These are phyloP conservation scores for Automeris io DNA, from an alignment of 2,888 invertebrate genomes.

Conservation along the genomic window DNA sequence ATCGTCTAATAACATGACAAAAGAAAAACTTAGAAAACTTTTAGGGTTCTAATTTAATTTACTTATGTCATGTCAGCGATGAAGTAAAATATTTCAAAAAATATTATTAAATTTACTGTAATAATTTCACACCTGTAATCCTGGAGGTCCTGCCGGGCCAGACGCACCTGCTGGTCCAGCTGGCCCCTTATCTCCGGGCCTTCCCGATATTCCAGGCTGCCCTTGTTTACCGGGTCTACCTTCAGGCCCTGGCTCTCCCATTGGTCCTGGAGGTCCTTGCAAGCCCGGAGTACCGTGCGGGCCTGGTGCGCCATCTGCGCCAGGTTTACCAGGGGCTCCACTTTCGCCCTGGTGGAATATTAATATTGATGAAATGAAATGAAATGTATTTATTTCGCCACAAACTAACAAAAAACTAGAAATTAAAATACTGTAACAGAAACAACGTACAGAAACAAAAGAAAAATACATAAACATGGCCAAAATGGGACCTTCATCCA, in stretches of 20 bases:
- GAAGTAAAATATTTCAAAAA: neutral
- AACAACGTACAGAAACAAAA: no score
- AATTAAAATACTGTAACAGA: no score
- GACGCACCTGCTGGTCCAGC: slow-evolving; percentile 79
- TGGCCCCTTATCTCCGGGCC: slow-evolving; percentile 87
- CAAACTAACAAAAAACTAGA: no score
- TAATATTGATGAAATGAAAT: no score
- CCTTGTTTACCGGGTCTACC: slow-evolving; percentile 83
- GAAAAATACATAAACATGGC: no score
- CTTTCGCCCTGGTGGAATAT: slow-evolving; percentile 77
- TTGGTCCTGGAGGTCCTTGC: slow-evolving; percentile 80
- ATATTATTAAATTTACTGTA: neutral
- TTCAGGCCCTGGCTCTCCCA: slow-evolving; percentile 77
- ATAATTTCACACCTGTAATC: slow-evolving; percentile 77
- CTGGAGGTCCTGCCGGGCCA: slow-evolving; percentile 81
- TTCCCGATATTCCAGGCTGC: slow-evolving; percentile 82
- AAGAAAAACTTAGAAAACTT: no score
- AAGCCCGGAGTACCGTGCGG: slow-evolving; percentile 80
- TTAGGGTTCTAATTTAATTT: no score
- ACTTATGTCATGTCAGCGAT: no score
- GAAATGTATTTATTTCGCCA: no score
- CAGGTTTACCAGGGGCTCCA: slow-evolving; percentile 84
- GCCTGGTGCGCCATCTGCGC: slow-evolving; percentile 84
- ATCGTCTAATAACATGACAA: no score
- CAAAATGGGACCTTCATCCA: no score